Evolutionary conservation across 2,113 vertebrate genomes (phyloP).

Genomic region (Dendropsophus ebraccatus): DNA sequence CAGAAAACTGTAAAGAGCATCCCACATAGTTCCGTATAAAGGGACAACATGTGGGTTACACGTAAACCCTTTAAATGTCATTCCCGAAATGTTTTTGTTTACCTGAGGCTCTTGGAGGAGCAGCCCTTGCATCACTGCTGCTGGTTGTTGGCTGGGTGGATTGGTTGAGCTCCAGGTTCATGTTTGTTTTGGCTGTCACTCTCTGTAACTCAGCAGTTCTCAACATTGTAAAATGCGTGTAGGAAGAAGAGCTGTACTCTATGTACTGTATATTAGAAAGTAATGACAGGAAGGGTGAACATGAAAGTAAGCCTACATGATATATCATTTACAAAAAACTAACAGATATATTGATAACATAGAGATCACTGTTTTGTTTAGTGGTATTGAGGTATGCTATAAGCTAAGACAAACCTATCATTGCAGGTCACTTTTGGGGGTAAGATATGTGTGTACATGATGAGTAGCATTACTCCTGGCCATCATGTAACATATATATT

Average conservation of each 20-base stretch:
- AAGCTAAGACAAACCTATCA: no score
- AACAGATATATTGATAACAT: neutral
- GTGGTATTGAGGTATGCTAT: neutral
- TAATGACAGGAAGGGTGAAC: neutral
- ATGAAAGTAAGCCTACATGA: neutral
- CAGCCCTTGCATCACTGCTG: neutral
- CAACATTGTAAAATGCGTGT: neutral
- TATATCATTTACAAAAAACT: neutral
- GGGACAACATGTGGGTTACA: no score
- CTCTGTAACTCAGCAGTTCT: neutral
- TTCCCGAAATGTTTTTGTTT: no score
- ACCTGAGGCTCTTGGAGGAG: neutral
- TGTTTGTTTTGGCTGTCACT: conserved; percentile 5
- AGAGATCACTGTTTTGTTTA: neutral
- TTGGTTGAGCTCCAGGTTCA: neutral
- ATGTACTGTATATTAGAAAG: neutral
- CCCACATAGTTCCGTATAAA: no score
- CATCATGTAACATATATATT: no score
- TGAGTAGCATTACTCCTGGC: no score
- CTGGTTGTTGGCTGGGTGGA: no score
- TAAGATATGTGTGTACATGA: no score
- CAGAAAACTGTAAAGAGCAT: no score
- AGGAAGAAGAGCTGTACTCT: conserved; percentile 3
- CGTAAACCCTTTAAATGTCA: no score
- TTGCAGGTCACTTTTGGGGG: no score